These are phyloP conservation scores for Drosophila tripunctata DNA, from an alignment of 2,888 invertebrate species.

Conservation along the genomic window DNA sequence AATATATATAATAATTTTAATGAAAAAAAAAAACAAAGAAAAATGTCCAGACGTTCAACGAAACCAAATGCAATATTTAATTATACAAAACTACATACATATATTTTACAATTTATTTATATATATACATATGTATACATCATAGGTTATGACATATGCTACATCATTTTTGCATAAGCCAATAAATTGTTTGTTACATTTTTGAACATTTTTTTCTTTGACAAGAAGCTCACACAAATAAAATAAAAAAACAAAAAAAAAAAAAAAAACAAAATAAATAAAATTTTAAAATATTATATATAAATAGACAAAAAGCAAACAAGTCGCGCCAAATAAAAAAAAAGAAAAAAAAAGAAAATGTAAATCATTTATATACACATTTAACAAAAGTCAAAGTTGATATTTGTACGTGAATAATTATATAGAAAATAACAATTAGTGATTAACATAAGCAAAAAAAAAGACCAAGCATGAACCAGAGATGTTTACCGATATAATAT, in stretches of 20 bases:
- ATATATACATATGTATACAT: slow-evolving; percentile 64
- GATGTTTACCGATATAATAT: slow-evolving; percentile 31
- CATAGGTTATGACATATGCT: slow-evolving; percentile 58
- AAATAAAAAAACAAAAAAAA: slow-evolving; percentile 17
- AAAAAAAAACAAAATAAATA: slow-evolving; percentile 1
- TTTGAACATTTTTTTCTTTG: slow-evolving; percentile 62
- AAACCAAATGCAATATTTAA: slow-evolving; percentile 77
- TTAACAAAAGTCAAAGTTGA: slow-evolving; percentile 39
- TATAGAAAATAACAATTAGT: slow-evolving; percentile 46
- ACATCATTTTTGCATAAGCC: slow-evolving; percentile 69
- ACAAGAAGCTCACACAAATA: slow-evolving; percentile 44
- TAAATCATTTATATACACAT: slow-evolving; percentile 50
- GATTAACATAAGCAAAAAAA: slow-evolving; percentile 65
- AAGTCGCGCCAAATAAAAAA: slow-evolving; percentile 48
- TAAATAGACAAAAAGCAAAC: slow-evolving; percentile 24
- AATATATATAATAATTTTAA: slow-evolving; percentile 21
- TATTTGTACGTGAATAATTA: slow-evolving; percentile 35
- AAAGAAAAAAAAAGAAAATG: slow-evolving; percentile 8
- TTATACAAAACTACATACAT: slow-evolving; percentile 65
- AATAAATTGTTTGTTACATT: slow-evolving; percentile 70
- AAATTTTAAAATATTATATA: too few species aligned
- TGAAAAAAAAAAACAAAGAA: slow-evolving; percentile 11
- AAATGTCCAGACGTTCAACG: slow-evolving; percentile 77
- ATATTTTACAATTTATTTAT: slow-evolving; percentile 71
- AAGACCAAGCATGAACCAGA: slow-evolving; percentile 58